phyloP scores from a whole-genome alignment of 2,888 invertebrate species.

The Agriopis aurantiaria region DNA sequence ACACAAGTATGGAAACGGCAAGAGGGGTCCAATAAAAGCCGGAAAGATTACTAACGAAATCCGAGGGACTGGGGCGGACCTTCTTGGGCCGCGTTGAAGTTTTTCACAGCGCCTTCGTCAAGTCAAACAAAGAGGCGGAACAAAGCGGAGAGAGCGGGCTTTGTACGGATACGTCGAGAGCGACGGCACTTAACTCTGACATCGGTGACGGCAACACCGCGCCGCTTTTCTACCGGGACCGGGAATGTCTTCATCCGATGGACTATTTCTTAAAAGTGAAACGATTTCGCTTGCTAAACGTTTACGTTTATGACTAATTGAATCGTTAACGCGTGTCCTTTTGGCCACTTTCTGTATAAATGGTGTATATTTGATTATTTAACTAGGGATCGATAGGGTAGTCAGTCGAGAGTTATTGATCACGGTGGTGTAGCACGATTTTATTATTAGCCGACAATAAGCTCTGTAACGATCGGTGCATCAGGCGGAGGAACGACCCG shows the following conservation, averaged over 20 bases:
- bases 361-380: slow-evolving; percentile 20
- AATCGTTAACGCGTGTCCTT: slow-evolving; percentile 13
- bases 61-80: slow-evolving; percentile 50
- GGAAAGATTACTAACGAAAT: slow-evolving; percentile 55
- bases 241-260: slow-evolving; percentile 47
- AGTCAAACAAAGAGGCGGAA: slow-evolving; percentile 83
- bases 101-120: slow-evolving; percentile 74
- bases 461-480: slow-evolving; percentile 41
- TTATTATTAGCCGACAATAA: too few species aligned
- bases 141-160: slow-evolving; percentile 82
- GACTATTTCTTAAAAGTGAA: slow-evolving; percentile 27
- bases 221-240: slow-evolving; percentile 43
- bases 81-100: slow-evolving; percentile 62
- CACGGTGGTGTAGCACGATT: too few species aligned
- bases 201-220: slow-evolving; percentile 65
- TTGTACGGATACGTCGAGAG: slow-evolving; percentile 76
- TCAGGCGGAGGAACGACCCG: slow-evolving; percentile 59
- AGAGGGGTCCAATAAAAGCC: slow-evolving; percentile 58
- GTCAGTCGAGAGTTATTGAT: slow-evolving; percentile 28
- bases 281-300: background rate
- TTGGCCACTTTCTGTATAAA: slow-evolving; percentile 20
- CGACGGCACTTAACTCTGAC: slow-evolving; percentile 79
- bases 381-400: slow-evolving; percentile 23
- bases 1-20: slow-evolving; percentile 40
- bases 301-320: background rate